A percentile compares a stretch with the other conserved stretches of the same genome.
These are phyloP conservation scores for Bos taurus DNA, from an alignment of 2,113 vertebrate species.

Conservation along the genomic window ARS-UCD2.0 NC_037335.1:111612501-111613000, in stretches of 20 bases:
- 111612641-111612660: too few relatives aligned
- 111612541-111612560: background rate
- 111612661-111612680: background rate
- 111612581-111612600: too few relatives aligned
- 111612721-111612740: background rate
- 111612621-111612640: background rate
- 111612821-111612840: background rate
- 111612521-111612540: too few relatives aligned
- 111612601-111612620: background rate
- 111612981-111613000: background rate
- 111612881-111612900: background rate
- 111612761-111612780: background rate
- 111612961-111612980: background rate
- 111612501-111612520: background rate
- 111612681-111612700: background rate
- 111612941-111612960: background rate
- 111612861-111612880: background rate
- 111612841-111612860: background rate
- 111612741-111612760: background rate
- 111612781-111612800: background rate
- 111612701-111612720: background rate
- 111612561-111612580: background rate
- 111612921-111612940: background rate
- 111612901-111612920: background rate
- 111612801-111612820: accelerated